These are phyloP conservation scores for Catocala fraxini DNA, from an alignment of 2,888 invertebrate genomes.

Conservation along the genomic window DNA sequence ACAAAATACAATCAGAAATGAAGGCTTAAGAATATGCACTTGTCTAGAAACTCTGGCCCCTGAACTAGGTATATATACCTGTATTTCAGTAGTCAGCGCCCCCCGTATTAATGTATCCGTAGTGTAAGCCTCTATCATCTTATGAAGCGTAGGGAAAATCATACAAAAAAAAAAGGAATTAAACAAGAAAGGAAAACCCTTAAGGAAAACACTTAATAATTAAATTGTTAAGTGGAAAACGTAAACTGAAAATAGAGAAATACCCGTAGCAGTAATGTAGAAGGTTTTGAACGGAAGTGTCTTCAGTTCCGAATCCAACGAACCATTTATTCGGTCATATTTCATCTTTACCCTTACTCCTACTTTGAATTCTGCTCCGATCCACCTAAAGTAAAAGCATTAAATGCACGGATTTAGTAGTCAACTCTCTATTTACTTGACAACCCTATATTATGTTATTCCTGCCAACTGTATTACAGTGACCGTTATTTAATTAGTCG, in stretches of 20 bases:
- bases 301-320: conserved; percentile 7
- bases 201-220: too few relatives aligned
- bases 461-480: conserved; percentile 3
- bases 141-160: too few relatives aligned
- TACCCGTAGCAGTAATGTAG: neutral
- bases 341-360: conserved; percentile 33
- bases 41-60: too few relatives aligned
- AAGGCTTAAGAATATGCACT: too few relatives aligned
- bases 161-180: too few relatives aligned
- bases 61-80: too few relatives aligned
- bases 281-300: neutral
- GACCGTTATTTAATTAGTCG: conserved; percentile 8
- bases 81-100: too few relatives aligned
- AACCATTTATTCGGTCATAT: conserved; percentile 26
- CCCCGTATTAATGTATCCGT: too few relatives aligned
- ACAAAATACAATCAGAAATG: too few relatives aligned
- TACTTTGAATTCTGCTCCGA: conserved; percentile 37
- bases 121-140: too few relatives aligned
- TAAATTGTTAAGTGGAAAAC: neutral
- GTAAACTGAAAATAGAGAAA: neutral
- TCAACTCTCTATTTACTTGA: conserved; percentile 37
- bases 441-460: conserved; percentile 9
- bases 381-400: conserved; percentile 39
- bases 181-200: too few relatives aligned
- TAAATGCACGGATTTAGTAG: conserved; percentile 42